Evolutionary conservation across 2,113 vertebrate species (phyloP).

Genomic region (Muntiacus muntjak): DNA sequence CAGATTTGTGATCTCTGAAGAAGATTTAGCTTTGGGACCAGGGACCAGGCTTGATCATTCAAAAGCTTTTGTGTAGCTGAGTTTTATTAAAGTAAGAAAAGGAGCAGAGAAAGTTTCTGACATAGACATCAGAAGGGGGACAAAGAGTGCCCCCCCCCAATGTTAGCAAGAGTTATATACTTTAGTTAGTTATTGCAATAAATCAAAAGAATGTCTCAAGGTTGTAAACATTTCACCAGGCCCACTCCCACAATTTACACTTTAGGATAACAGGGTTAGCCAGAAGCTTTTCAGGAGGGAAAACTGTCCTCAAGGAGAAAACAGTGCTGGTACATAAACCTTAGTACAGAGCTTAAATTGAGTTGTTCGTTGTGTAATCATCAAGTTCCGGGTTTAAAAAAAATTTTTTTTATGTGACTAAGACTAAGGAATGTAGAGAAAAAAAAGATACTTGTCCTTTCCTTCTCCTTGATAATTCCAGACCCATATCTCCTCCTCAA

Average conservation of each 20-base stretch:
- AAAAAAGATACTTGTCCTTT: not conserved
- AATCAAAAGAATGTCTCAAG: not conserved
- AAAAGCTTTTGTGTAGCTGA: not conserved
- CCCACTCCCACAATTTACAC: not conserved
- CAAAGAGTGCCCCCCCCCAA: not conserved
- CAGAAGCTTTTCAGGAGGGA: not conserved
- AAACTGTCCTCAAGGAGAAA: not conserved
- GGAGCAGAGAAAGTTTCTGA: not conserved
- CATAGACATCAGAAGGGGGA: not conserved
- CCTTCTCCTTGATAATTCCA: not conserved
- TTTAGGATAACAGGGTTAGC: not conserved
- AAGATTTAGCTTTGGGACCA: not conserved
- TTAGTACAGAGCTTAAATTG: not conserved
- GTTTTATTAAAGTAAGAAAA: not conserved
- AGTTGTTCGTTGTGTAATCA: not conserved
- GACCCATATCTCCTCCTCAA: not conserved
- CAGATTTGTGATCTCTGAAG: not conserved
- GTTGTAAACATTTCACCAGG: not conserved
- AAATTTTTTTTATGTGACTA: not conserved
- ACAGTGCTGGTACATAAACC: not conserved
- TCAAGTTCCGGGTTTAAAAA: not conserved
- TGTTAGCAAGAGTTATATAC: not conserved
- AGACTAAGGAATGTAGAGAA: not conserved
- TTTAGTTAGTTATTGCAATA: not conserved
- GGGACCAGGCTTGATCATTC: not conserved